Evolutionary conservation across 2,797 vertebrate genomes (phyloP).

Genomic region (Loris lydekkerianus): DNA sequence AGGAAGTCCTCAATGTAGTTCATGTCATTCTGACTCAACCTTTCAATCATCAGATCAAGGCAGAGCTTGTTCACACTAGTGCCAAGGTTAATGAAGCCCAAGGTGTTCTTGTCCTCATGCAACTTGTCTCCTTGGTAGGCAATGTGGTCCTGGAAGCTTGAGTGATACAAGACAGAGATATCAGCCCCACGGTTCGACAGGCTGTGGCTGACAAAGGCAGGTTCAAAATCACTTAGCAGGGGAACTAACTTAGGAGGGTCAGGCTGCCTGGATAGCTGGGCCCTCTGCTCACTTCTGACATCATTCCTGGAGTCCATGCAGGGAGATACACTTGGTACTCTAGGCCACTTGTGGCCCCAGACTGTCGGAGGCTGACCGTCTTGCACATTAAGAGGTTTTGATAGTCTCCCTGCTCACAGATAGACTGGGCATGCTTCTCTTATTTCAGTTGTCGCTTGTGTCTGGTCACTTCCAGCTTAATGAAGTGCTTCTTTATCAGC

Average conservation of each 20-base stretch:
- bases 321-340: not conserved
- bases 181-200: constrained; percentile 86
- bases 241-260: no score
- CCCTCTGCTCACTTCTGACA: not conserved
- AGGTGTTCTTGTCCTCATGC: constrained; percentile 91
- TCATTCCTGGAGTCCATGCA: not conserved
- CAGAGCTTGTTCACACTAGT: constrained; percentile 97
- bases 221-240: not conserved
- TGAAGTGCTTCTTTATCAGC: constrained; percentile 89
- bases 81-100: constrained; percentile 94
- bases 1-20: constrained; percentile 89
- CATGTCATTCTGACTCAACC: constrained; percentile 94
- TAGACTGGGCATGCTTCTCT: constrained; percentile 90
- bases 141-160: constrained; percentile 90
- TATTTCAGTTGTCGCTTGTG: constrained; percentile 91
- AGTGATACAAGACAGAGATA: constrained; percentile 87
- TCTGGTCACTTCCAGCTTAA: constrained; percentile 90
- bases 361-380: constrained; percentile 88
- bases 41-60: constrained; percentile 93
- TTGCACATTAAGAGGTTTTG: constrained; percentile 91
- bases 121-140: constrained; percentile 92
- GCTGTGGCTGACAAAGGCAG: constrained; percentile 72
- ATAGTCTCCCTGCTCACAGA: constrained; percentile 92
- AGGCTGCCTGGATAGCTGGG: constrained; percentile 42
- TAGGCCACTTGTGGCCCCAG: constrained; percentile 14